Evolutionary conservation across 2,888 invertebrate genomes (phyloP).

Genomic region (Pollenia angustigena): DNA sequence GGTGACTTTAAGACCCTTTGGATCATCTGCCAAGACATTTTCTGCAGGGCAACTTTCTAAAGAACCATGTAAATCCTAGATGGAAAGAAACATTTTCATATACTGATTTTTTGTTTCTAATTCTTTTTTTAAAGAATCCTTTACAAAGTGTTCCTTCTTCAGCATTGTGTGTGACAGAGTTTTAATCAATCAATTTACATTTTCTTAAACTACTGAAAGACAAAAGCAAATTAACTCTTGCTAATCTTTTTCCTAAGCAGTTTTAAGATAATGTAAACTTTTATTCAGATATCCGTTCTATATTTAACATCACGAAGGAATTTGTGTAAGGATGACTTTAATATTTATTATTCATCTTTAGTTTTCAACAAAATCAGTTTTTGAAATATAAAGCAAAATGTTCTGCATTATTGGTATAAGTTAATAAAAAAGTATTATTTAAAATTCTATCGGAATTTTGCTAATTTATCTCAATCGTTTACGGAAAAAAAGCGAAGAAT

Average conservation of each 20-base stretch:
- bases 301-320: constrained; percentile 77
- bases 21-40: constrained; percentile 86
- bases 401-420: no score
- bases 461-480: no score
- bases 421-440: no score
- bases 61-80: constrained; percentile 88
- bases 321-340: no score
- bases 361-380: no score
- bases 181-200: constrained; percentile 76
- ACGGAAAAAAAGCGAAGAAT: no score
- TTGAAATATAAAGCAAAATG: no score
- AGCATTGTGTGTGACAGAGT: constrained; percentile 70
- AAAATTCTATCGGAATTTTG: no score
- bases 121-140: not conserved
- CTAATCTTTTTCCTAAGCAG: constrained; percentile 52
- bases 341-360: no score
- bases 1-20: constrained; percentile 87
- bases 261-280: constrained; percentile 59
- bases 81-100: not conserved
- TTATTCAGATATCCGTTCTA: constrained; percentile 82
- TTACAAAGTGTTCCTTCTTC: constrained; percentile 46
- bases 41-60: constrained; percentile 88
- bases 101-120: not conserved
- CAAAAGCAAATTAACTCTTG: constrained; percentile 80
- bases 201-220: constrained; percentile 46